Evolutionary conservation across 2,113 vertebrate species (phyloP).

Genomic region (Benitochromis conjunctus): DNA sequence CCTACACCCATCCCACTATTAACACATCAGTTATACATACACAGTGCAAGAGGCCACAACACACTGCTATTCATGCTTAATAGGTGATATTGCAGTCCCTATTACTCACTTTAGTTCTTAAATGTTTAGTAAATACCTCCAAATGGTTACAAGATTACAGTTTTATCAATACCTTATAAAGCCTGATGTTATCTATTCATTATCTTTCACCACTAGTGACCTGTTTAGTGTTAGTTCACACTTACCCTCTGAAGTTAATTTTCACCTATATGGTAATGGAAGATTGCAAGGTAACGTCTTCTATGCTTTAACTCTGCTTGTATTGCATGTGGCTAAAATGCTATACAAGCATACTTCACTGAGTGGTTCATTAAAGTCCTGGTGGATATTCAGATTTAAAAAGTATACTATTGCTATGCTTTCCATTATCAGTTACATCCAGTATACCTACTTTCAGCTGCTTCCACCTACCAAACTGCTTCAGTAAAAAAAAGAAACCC

Average conservation of each 20-base stretch:
- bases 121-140: not conserved
- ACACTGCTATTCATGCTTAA: not conserved
- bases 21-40: slow-evolving; percentile 48
- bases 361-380: not conserved
- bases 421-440: not conserved
- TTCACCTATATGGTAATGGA: not conserved
- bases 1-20: slow-evolving; percentile 57
- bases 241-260: not conserved
- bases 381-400: not conserved
- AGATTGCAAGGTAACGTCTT: not conserved
- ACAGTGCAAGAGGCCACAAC: slow-evolving; percentile 27
- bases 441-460: not conserved
- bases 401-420: not conserved
- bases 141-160: not conserved
- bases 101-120: not conserved
- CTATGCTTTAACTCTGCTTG: not conserved
- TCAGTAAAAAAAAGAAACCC: not conserved
- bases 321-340: not conserved
- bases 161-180: not conserved
- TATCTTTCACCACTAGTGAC: not conserved
- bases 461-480: accelerated
- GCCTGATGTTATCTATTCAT: not conserved
- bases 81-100: not conserved
- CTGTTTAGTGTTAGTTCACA: not conserved
- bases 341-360: not conserved